phyloP scores from a whole-genome alignment of 2,888 invertebrate genomes.

The Xestia c-nigrum region DNA sequence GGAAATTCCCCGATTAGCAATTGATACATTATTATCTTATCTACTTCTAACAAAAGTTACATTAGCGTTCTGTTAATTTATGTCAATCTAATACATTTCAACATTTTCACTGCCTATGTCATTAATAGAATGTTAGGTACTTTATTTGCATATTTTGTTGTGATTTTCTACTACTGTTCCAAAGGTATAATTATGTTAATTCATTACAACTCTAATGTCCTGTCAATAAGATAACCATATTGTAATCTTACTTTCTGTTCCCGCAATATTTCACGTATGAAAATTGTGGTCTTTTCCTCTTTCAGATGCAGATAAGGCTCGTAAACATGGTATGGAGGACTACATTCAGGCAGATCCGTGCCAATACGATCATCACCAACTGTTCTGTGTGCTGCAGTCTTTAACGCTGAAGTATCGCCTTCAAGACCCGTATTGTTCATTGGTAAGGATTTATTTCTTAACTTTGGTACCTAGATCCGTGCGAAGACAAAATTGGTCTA shows the following conservation, averaged over 20 bases:
- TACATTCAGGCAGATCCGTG: conserved; percentile 99
- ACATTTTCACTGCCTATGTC: not conserved
- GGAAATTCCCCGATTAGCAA: not conserved
- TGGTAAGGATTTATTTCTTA: conserved; percentile 91
- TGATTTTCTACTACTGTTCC: not conserved
- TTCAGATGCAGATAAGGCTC: conserved; percentile 97
- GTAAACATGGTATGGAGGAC: conserved; percentile 99
- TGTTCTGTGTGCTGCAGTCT: conserved; percentile 98
- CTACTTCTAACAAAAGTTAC: not conserved
- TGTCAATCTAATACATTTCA: not conserved
- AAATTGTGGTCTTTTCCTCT: conserved; percentile 32
- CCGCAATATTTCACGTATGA: not conserved
- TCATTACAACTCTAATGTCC: too few relatives aligned
- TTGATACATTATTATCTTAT: not conserved
- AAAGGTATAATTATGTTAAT: too few relatives aligned
- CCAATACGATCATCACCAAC: conserved; percentile 98
- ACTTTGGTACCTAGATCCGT: not conserved
- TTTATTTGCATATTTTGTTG: not conserved
- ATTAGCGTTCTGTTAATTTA: not conserved
- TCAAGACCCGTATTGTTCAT: conserved; percentile 99
- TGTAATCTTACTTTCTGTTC: not conserved
- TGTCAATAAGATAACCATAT: too few relatives aligned
- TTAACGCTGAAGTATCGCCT: conserved; percentile 98
- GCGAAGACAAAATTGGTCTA: not conserved
- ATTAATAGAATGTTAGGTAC: not conserved